A percentile compares a stretch with the other conserved stretches of the same genome.
Evolutionary conservation across 2,888 invertebrate species (phyloP).

Genomic region (Sinotaia quadrata): DNA sequence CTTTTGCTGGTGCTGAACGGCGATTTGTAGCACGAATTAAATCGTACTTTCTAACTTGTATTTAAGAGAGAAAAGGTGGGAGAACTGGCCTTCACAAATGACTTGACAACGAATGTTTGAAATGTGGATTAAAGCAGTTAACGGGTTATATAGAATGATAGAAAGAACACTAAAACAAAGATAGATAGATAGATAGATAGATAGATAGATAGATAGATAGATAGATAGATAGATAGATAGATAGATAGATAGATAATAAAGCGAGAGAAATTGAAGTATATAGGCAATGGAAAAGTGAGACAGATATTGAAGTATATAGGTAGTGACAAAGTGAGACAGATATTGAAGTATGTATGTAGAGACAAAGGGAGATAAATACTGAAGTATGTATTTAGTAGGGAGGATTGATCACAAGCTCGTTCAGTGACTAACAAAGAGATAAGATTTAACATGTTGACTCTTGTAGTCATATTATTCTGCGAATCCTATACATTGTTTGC

Average conservation of each 20-base stretch:
- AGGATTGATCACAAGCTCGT: background rate
- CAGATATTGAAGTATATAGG: background rate
- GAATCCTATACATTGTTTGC: no score
- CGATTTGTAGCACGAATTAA: no score
- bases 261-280: background rate
- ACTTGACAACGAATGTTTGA: no score
- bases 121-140: no score
- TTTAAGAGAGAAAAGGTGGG: no score
- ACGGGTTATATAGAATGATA: no score
- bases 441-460: no score
- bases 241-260: background rate
- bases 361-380: background rate
- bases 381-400: background rate
- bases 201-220: background rate
- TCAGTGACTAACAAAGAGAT: no score
- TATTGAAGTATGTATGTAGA: background rate
- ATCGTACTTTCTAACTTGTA: no score
- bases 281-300: background rate
- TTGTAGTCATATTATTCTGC: no score
- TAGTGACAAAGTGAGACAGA: background rate
- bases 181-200: constrained; percentile 19
- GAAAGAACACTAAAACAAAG: background rate
- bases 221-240: constrained; percentile 3
- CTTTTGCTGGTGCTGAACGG: no score
- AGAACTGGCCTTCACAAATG: no score